Percentiles rank a stretch among this genome's conserved stretches.
Evolutionary conservation across 2,797 vertebrate genomes (phyloP).

Genomic region (Paguma larvata): DNA sequence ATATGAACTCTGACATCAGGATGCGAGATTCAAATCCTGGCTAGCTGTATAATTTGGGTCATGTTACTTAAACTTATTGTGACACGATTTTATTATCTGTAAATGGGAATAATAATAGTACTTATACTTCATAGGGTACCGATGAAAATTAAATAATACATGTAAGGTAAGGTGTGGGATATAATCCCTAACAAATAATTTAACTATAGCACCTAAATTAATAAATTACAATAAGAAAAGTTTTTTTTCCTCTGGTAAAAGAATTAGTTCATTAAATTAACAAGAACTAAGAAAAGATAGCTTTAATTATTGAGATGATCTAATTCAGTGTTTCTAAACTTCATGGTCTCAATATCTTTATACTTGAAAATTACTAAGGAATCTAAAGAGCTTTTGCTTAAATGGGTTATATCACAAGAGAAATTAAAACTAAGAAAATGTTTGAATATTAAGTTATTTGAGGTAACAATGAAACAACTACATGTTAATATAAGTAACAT

Average conservation of each 20-base stretch:
- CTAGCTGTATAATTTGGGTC: neutral
- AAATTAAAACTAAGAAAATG: neutral
- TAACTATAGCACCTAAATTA: neutral
- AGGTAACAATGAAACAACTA: neutral
- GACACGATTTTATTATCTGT: slow-evolving; percentile 1
- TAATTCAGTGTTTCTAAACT: slow-evolving; percentile 26
- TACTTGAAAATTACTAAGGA: neutral
- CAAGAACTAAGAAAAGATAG: neutral
- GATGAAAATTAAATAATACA: neutral
- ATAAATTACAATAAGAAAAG: neutral
- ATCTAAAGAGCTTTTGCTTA: neutral
- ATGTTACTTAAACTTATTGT: neutral
- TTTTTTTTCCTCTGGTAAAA: neutral
- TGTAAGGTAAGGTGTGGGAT: neutral
- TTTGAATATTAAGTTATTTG: neutral
- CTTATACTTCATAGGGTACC: neutral
- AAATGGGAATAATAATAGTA: neutral
- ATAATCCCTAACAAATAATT: neutral
- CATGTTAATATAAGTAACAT: neutral
- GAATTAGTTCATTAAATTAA: neutral
- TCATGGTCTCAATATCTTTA: neutral
- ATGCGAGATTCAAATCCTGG: neutral
- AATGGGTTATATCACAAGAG: neutral
- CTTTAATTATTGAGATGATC: neutral
- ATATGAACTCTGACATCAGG: neutral